Percentiles rank a stretch among this genome's conserved stretches.
phyloP scores from a whole-genome alignment of 2,888 invertebrate genomes.

The Muscina levida region DNA sequence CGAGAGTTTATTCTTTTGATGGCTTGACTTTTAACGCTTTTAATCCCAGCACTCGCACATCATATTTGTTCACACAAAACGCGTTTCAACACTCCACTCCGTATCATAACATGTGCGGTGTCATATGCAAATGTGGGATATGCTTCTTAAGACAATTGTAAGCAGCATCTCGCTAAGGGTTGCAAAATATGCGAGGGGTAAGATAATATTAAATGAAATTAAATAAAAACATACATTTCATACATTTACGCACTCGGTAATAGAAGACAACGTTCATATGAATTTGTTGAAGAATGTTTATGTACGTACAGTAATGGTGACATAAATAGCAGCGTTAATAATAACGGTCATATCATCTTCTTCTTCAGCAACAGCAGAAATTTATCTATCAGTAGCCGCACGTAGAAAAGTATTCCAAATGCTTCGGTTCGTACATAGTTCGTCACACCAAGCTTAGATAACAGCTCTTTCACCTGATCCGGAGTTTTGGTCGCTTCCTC shows the following conservation, averaged over 20 bases:
- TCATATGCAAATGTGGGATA: slow-evolving; percentile 37
- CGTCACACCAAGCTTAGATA: too few relatives aligned
- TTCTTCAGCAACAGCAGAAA: too few relatives aligned
- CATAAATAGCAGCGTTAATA: too few relatives aligned
- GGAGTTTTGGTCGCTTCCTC: too few relatives aligned
- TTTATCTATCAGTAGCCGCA: too few relatives aligned
- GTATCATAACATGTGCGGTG: slow-evolving; percentile 13
- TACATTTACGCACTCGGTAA: not conserved
- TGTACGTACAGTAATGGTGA: too few relatives aligned
- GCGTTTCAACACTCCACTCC: not conserved
- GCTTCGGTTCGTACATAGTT: too few relatives aligned
- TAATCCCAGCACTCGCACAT: slow-evolving; percentile 52
- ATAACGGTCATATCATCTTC: too few relatives aligned
- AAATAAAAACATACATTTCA: slow-evolving; percentile 48
- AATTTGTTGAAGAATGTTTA: too few relatives aligned
- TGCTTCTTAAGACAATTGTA: slow-evolving; percentile 14
- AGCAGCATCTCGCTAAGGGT: not conserved
- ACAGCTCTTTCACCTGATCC: too few relatives aligned
- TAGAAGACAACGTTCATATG: not conserved
- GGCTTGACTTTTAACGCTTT: slow-evolving; percentile 61
- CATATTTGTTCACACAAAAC: slow-evolving; percentile 14
- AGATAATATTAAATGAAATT: slow-evolving; percentile 57
- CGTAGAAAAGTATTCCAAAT: too few relatives aligned
- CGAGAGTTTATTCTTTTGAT: slow-evolving; percentile 51
- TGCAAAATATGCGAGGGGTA: slow-evolving; percentile 18